A percentile compares a stretch with the other conserved stretches of the same genome.
phyloP scores from a whole-genome alignment of 2,113 vertebrate species.

The Prinia subflava region DNA sequence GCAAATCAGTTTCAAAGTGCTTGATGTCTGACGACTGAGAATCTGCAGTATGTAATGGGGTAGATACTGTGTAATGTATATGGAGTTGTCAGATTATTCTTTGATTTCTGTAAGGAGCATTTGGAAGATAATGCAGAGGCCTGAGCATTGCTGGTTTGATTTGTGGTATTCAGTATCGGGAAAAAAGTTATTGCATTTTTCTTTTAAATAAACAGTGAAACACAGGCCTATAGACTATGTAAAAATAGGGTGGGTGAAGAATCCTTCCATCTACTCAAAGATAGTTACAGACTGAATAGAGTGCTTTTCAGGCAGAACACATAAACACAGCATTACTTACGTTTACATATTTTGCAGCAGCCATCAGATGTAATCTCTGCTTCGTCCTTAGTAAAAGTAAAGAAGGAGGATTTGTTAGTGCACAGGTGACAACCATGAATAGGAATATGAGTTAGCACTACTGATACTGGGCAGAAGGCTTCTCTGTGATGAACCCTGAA shows the following conservation, averaged over 20 bases:
- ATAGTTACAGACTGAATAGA: background rate
- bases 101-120: background rate
- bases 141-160: background rate
- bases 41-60: background rate
- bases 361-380: conserved; percentile 25
- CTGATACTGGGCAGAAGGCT: background rate
- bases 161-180: background rate
- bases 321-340: conserved; percentile 27
- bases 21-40: background rate
- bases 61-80: background rate
- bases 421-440: background rate
- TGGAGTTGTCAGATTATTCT: background rate
- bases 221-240: background rate
- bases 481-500: background rate
- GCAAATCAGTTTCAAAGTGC: background rate
- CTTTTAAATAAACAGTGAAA: background rate
- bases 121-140: background rate
- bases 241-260: background rate
- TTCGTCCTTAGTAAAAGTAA: conserved; percentile 21
- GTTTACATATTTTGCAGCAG: conserved; percentile 58
- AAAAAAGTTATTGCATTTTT: background rate
- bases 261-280: background rate
- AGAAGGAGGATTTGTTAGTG: background rate
- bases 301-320: background rate
- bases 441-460: background rate